These are phyloP conservation scores for Andricus grossulariae DNA, from an alignment of 1,140 invertebrate genomes.

Conservation along the genomic window DNA sequence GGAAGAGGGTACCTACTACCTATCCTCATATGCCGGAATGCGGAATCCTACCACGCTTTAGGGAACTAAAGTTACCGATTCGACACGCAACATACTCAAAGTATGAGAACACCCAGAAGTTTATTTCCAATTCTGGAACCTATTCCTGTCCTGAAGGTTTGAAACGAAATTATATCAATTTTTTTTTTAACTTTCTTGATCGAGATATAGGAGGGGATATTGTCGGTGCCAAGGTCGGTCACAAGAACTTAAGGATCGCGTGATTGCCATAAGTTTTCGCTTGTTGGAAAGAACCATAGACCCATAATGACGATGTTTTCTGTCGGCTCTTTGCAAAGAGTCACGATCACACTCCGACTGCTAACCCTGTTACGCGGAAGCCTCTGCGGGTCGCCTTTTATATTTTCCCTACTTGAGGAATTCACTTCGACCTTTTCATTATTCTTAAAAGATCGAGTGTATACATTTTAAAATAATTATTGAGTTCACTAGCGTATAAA, in stretches of 20 bases:
- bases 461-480: too few relatives aligned
- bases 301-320: constrained; percentile 28
- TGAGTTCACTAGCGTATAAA: too few relatives aligned
- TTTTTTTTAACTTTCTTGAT: constrained; percentile 11
- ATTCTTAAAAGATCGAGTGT: not conserved
- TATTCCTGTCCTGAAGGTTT: not conserved
- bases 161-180: constrained; percentile 19
- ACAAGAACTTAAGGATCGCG: constrained; percentile 20
- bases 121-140: constrained; percentile 12
- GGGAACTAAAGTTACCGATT: constrained; percentile 25
- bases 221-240: constrained; percentile 18
- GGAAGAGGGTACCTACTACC: constrained; percentile 6
- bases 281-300: constrained; percentile 22
- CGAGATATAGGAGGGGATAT: constrained; percentile 13
- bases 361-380: constrained; percentile 30
- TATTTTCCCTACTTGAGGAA: constrained; percentile 18
- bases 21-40: constrained; percentile 23
- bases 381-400: constrained; percentile 5
- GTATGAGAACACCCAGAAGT: constrained; percentile 19
- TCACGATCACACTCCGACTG: constrained; percentile 23
- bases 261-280: constrained; percentile 30
- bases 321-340: constrained; percentile 29
- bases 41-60: constrained; percentile 24
- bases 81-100: constrained; percentile 9
- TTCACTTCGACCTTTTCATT: not conserved